Evolutionary conservation across 2,113 vertebrate genomes (phyloP).

Genomic region (Dromas ardeola): DNA sequence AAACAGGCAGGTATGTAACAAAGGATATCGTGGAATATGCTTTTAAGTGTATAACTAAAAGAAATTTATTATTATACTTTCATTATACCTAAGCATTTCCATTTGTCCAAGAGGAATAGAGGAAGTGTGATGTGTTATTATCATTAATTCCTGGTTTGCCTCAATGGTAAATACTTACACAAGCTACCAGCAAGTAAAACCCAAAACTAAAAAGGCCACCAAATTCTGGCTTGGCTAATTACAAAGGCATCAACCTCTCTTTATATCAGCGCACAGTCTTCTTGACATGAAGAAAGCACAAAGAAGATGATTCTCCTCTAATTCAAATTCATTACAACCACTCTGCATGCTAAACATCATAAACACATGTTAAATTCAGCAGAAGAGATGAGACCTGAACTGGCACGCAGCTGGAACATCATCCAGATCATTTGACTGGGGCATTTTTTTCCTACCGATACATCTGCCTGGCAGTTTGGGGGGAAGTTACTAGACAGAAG

Average conservation of each 20-base stretch:
- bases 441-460: neutral
- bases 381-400: constrained; percentile 3
- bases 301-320: neutral
- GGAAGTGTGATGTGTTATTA: neutral
- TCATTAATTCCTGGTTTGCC: neutral
- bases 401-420: neutral
- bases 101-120: neutral
- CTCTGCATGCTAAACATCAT: neutral
- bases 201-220: neutral
- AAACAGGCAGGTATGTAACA: neutral
- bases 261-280: neutral
- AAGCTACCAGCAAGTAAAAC: neutral
- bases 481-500: neutral
- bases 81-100: neutral
- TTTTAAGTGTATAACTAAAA: neutral
- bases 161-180: neutral
- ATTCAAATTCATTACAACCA: neutral
- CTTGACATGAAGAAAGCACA: neutral
- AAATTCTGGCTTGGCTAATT: neutral
- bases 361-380: constrained; percentile 6
- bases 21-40: neutral
- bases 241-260: neutral
- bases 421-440: neutral
- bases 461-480: neutral
- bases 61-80: neutral